phyloP scores from a whole-genome alignment of 35 echinoderm and acorn worm genomes.

The Ptychodera flava region DNA sequence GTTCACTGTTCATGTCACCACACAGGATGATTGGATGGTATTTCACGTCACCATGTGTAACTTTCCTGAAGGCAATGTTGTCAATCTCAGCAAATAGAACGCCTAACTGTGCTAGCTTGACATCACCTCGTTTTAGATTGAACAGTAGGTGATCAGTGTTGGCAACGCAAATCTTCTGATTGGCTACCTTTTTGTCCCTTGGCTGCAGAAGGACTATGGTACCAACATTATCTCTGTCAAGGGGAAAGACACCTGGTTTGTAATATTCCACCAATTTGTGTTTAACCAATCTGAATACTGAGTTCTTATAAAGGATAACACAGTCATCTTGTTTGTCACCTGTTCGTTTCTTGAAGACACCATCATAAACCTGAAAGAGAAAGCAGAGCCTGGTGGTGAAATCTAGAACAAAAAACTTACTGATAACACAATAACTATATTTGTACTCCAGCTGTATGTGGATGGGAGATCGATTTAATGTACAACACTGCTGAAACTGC shows the following conservation, averaged over 20 bases:
- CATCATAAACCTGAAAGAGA: conserved; percentile 52
- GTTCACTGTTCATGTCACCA: conserved; percentile 90
- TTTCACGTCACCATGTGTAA: not conserved
- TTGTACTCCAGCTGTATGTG: not conserved
- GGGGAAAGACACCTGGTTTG: conserved; percentile 16
- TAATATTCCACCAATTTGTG: conserved; percentile 37
- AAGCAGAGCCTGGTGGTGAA: not conserved
- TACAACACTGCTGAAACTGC: not conserved
- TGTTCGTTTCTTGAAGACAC: conserved; percentile 73
- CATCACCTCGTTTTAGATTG: conserved; percentile 84
- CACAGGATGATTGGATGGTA: conserved; percentile 72
- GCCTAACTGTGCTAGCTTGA: conserved; percentile 90
- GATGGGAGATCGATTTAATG: not conserved
- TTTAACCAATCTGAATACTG: conserved; percentile 22
- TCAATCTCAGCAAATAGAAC: conserved; percentile 88
- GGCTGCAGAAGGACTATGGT: conserved; percentile 47
- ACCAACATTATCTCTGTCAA: conserved; percentile 94
- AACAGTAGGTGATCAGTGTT: conserved; percentile 91
- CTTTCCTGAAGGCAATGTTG: conserved; percentile 24
- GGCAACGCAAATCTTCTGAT: conserved; percentile 60
- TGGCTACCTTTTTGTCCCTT: conserved; percentile 5
- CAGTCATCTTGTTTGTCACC: conserved; percentile 84
- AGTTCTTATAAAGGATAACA: conserved; percentile 65
- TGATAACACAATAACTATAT: too few species aligned
- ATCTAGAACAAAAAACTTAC: too few species aligned